A percentile compares a stretch with the other conserved stretches of the same genome.
phyloP scores from a whole-genome alignment of 2,113 vertebrate genomes.

The Odontophorus gujanensis region DNA sequence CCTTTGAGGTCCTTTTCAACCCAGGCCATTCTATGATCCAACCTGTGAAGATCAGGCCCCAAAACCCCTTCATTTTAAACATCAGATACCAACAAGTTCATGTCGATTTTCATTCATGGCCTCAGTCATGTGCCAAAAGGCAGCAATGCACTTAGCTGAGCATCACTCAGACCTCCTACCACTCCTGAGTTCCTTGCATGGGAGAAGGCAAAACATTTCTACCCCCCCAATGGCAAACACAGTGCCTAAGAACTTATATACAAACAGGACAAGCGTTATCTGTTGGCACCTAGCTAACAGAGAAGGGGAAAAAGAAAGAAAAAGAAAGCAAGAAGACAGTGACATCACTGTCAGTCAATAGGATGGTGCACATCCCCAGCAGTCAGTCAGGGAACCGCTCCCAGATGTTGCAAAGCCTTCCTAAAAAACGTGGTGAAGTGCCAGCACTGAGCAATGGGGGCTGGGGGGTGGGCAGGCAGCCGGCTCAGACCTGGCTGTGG shows the following conservation, averaged over 20 bases:
- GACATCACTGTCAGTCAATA: conserved; percentile 56
- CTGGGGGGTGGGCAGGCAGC: not conserved
- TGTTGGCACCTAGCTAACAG: not conserved
- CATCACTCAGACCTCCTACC: not conserved
- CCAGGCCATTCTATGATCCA: too few species aligned
- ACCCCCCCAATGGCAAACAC: not conserved
- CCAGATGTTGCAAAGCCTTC: conserved; percentile 40
- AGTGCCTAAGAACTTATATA: not conserved
- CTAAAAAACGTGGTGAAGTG: not conserved
- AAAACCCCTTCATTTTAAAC: not conserved
- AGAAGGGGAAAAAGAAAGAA: too few species aligned
- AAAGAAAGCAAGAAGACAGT: not conserved
- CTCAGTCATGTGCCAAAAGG: not conserved
- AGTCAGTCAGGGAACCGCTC: conserved; percentile 11
- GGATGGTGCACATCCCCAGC: not conserved
- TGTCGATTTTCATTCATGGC: not conserved
- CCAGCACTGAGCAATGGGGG: not conserved
- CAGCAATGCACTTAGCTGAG: not conserved
- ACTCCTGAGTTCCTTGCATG: not conserved
- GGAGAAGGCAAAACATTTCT: not conserved
- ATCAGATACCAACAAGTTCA: not conserved
- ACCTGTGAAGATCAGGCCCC: not conserved
- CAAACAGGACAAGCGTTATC: not conserved
- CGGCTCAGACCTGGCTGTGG: not conserved
- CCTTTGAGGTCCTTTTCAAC: too few species aligned